Evolutionary conservation across 2,113 vertebrate species (phyloP), one percentile per base, ranked within the genome.

Genomic region (Lepus europaeus): DNA sequence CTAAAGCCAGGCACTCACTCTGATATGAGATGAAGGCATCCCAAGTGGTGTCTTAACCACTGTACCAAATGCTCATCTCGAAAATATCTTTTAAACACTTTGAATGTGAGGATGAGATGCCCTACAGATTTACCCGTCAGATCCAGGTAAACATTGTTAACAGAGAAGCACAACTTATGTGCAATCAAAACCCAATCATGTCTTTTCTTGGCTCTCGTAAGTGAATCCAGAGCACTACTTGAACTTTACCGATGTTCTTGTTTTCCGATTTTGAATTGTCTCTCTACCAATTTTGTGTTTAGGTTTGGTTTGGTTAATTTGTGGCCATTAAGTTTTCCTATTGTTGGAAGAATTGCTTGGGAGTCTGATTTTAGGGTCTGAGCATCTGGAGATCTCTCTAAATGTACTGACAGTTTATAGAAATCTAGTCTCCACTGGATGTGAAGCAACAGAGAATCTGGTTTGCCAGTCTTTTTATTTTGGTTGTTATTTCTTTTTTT

Each of bases 331-430:
- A 64, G 25, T 93, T 89, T 93, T 51, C 39, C 33, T 51, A 66
- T 66, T 39, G 45, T 20, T 94, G 89, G 53, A 56, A 92, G 69
- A 94, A 82, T 78, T 86, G 36, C 53, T 77, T 92, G 31, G 63
- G 22, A 63, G 94, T 92, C 66, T 81, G 31, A 82, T 88, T 94
- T 45, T 8, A 90, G 27, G 33, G 39, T 72, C 63, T 89, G 84
- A 61, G 27, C 22, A 88, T 83, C 36, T 83, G 25, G 70, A 87
- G 45, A 70, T 80, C 27, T 92, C 64, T 84, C 87, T 77, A 91
- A 70, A n/a, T 63, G 17, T 74, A 81, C n/a, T 76, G 49, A 78
- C 68, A 11, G n/a, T 90, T 82, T 89, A 68, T 2, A 83, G 59
- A 92, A 22, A 95, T 82, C 59, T 70, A 89, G 56, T 73, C 74